Conservation (phyloP, 2,888 invertebrate species). For the Dynastes hyllus region DNA sequence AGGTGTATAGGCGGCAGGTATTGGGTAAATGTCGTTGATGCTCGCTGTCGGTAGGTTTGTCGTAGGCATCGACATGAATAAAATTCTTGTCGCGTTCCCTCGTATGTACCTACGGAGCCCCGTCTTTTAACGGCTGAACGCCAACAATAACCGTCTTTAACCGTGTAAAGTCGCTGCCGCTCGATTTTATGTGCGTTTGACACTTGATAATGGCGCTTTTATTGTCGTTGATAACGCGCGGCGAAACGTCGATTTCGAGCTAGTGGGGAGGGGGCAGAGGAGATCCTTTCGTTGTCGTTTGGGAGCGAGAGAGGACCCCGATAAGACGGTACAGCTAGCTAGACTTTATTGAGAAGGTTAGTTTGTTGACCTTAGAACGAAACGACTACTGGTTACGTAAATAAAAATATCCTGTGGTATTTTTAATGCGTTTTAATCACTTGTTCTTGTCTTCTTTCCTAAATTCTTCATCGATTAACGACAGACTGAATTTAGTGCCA, state of each 20-base stretch:
- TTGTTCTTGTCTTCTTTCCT: too few species aligned
- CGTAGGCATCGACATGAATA: background rate
- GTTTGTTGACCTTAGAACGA: conserved; percentile 37
- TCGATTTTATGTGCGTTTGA: conserved; percentile 54
- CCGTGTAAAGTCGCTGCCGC: conserved; percentile 48
- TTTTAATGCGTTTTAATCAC: too few species aligned
- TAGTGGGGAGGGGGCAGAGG: background rate
- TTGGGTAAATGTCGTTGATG: background rate
- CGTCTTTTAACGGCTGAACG: conserved; percentile 21
- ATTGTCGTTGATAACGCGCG: conserved; percentile 48
- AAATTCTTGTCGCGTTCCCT: background rate
- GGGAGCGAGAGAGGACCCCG: background rate
- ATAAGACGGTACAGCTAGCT: conserved; percentile 22
- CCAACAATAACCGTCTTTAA: conserved; percentile 53
- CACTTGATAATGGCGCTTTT: conserved; percentile 52
- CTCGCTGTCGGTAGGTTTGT: background rate
- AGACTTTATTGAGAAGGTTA: conserved; percentile 39
- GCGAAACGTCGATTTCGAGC: conserved; percentile 32
- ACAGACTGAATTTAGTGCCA: too few species aligned
- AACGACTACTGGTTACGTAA: background rate
- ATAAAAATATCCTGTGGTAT: too few species aligned
- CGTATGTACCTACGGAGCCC: background rate
- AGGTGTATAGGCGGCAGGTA: background rate
- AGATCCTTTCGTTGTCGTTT: background rate
- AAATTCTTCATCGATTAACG: too few species aligned